Percentiles rank a stretch among this genome's conserved stretches.
These are phyloP conservation scores for Propithecus coquereli DNA, from an alignment of 2,113 vertebrate species.

Conservation along the genomic window DNA sequence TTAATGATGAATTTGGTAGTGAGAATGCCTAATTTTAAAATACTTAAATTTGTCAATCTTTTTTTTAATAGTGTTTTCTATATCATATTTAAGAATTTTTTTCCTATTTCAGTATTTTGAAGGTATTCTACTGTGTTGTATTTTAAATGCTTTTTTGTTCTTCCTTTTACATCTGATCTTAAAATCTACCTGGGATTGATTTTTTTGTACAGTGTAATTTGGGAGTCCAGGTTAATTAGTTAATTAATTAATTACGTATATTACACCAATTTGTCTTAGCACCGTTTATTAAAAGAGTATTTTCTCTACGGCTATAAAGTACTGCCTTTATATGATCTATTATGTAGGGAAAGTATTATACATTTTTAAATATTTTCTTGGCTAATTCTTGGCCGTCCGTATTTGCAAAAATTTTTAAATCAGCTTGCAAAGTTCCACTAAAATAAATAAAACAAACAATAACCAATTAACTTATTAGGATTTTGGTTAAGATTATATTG, in stretches of 20 bases:
- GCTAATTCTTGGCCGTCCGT: not conserved
- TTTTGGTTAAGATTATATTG: not conserved
- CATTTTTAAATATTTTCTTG: not conserved
- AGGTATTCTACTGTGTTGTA: not conserved
- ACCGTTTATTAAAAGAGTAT: not conserved
- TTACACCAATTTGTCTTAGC: not conserved
- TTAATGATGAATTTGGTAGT: constrained; percentile 7
- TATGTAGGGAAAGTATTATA: not conserved
- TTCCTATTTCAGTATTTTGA: not conserved
- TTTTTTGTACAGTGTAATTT: not conserved
- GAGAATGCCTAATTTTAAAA: not conserved
- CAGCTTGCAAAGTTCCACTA: not conserved
- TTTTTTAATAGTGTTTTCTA: not conserved
- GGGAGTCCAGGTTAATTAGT: not conserved
- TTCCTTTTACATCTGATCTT: not conserved
- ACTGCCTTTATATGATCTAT: not conserved
- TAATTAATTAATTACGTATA: not conserved
- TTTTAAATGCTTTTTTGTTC: not conserved
- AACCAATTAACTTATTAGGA: not conserved
- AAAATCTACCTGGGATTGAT: not conserved
- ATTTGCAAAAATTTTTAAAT: not conserved
- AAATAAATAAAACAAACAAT: not conserved
- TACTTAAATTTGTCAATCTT: not conserved
- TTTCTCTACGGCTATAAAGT: not conserved
- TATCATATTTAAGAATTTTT: not conserved